phyloP scores from a whole-genome alignment of 1,140 invertebrate genomes.

The Steinernema khuongi region DNA sequence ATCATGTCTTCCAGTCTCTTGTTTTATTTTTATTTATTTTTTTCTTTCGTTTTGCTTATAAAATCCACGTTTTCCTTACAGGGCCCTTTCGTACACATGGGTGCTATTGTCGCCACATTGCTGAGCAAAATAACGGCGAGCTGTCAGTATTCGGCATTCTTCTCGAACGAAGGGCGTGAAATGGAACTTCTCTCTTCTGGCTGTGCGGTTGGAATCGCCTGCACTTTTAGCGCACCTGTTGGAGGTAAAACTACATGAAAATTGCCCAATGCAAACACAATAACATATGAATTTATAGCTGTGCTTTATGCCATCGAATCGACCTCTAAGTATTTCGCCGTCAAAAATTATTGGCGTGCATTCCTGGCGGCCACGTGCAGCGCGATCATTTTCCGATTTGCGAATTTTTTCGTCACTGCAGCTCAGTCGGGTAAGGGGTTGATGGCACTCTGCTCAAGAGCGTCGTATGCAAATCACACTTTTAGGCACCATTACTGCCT shows the following conservation, averaged over 20 bases:
- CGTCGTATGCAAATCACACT: conserved; percentile 1
- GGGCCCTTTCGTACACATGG: conserved; percentile 58
- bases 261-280: neutral
- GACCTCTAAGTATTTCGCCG: conserved; percentile 94
- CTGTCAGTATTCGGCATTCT: conserved; percentile 52
- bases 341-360: conserved; percentile 93
- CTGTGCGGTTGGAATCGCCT: conserved; percentile 47
- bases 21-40: too few species aligned
- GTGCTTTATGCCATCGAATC: conserved; percentile 97
- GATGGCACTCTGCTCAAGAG: neutral
- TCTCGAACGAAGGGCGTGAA: conserved; percentile 53
- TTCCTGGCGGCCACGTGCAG: conserved; percentile 95
- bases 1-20: too few species aligned
- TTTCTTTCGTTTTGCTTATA: neutral
- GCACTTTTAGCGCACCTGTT: conserved; percentile 39
- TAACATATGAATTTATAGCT: conserved; percentile 63
- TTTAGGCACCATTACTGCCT: conserved; percentile 82
- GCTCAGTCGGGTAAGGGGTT: conserved; percentile 29
- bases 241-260: conserved; percentile 42
- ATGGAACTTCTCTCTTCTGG: conserved; percentile 55
- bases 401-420: conserved; percentile 36
- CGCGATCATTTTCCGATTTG: conserved; percentile 82
- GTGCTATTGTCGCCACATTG: conserved; percentile 55
- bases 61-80: too few species aligned
- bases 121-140: conserved; percentile 48